phyloP scores from a whole-genome alignment of 53 echinoderm and acorn worm genomes.

The Hippasteria phrygiana region DNA sequence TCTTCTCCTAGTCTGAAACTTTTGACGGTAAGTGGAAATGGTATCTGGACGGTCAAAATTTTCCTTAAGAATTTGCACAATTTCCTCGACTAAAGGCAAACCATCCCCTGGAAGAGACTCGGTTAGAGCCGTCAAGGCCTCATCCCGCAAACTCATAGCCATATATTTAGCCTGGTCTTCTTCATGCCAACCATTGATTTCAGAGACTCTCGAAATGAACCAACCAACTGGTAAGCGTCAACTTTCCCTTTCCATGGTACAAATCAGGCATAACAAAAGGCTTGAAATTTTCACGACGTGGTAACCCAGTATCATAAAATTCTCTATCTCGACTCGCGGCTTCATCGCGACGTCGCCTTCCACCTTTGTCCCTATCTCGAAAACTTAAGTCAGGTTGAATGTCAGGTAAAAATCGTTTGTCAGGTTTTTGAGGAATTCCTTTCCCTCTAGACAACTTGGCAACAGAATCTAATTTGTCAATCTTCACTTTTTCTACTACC shows the following conservation, averaged over 20 bases:
- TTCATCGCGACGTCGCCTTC: too few relatives aligned
- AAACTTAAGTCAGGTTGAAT: too few relatives aligned
- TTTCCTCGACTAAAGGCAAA: neutral
- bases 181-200: neutral
- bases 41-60: slow-evolving; percentile 21
- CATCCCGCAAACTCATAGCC: slow-evolving; percentile 13
- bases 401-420: too few relatives aligned
- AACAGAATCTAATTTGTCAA: too few relatives aligned
- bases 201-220: neutral
- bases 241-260: neutral
- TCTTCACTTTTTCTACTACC: too few relatives aligned
- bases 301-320: too few relatives aligned
- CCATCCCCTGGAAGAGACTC: neutral
- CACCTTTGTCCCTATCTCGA: too few relatives aligned
- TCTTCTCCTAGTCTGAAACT: neutral
- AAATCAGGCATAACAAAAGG: too few relatives aligned
- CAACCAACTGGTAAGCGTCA: slow-evolving; percentile 3
- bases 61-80: neutral
- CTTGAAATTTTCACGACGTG: too few relatives aligned
- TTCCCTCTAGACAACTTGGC: too few relatives aligned
- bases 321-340: too few relatives aligned
- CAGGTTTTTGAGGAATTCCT: too few relatives aligned
- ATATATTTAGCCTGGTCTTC: neutral
- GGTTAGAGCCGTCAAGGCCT: slow-evolving; percentile 3
- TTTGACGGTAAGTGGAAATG: neutral